Base-by-base conservation (phyloP, 1,140 invertebrate species). In the Ceratoteleas bidentatus region DNA sequence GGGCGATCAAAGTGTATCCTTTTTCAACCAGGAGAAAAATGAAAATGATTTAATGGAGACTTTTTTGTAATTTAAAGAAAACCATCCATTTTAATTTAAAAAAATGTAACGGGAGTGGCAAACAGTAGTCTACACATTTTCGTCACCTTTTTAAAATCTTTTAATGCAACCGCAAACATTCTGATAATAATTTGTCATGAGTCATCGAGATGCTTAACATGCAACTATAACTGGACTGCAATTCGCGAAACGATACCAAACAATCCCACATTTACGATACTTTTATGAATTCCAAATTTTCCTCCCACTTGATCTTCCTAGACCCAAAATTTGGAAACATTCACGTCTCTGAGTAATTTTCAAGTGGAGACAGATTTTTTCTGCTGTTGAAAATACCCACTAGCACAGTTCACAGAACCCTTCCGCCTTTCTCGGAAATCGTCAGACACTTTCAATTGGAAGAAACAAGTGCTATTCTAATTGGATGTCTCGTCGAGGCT, bases 1-100 rank as follows among this genome's bases (percentile, higher is more conserved):
- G 98, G 74, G 95, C 94, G 54, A 94, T 99, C 82, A 98, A 97
- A 93, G 94, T 98, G 94, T 96, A 96, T 93, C 92, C 92, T 93
- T 93, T 92, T 83, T 1, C 4, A n/a, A 24, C 24, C 24, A 24
- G 24, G 4, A 24, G 4, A 24, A 24, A 40, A 50, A 49, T 43
- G 8, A 43, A 10, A 43, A 43, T 43, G 0, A 6, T 43, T 43
- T 43, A 43, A 24, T 24, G 8, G 6, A 6, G n/a, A 43, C n/a
- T n/a, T n/a, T n/a, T n/a, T n/a, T n/a, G n/a, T n/a, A n/a, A n/a
- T n/a, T n/a, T n/a, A n/a, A n/a, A n/a, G n/a, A 43, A 43, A 10
- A n/a, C 40, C 8, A 3, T 43, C 9, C 2, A 43, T 43, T 43
- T 43, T 43, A 9, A 43, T 43, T 43, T 1, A 1, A 43, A 43